Conservation (phyloP, 2,113 vertebrate species). For the Mionectes macconnelli region DNA sequence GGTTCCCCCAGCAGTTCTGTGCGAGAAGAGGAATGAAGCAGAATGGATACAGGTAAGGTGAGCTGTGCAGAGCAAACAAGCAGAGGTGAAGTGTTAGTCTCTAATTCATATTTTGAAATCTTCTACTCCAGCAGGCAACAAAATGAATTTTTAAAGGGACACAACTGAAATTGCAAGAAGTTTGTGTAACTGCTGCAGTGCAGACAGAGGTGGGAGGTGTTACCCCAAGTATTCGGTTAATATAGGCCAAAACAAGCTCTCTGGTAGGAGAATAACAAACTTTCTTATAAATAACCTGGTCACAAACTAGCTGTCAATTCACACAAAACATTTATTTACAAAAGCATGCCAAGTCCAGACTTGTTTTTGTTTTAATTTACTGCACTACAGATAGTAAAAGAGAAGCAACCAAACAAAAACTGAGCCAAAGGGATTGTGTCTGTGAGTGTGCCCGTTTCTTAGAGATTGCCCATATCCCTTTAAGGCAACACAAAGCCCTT, state of each 20-base stretch:
- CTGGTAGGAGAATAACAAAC: background rate
- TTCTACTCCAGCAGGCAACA: background rate
- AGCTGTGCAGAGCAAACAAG: background rate
- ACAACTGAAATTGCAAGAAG: background rate
- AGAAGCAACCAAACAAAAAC: slow-evolving; percentile 35
- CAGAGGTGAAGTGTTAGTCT: background rate
- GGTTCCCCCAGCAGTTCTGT: background rate
- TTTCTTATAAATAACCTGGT: slow-evolving; percentile 34
- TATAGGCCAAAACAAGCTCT: background rate
- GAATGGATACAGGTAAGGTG: background rate
- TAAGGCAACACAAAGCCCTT: slow-evolving; percentile 27
- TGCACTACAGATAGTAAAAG: slow-evolving; percentile 43
- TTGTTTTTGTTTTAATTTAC: slow-evolving; percentile 59
- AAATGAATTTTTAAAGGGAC: background rate
- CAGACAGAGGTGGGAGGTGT: slow-evolving; percentile 6
- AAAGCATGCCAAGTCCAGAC: slow-evolving; percentile 27
- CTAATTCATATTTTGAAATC: background rate
- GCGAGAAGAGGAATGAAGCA: slow-evolving; percentile 25
- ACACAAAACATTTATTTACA: slow-evolving; percentile 32
- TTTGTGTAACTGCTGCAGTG: background rate
- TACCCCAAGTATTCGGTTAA: background rate
- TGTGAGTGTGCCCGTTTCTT: background rate
- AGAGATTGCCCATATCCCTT: slow-evolving; percentile 17
- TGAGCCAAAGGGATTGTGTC: slow-evolving; percentile 12
- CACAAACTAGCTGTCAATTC: slow-evolving; percentile 35